A percentile compares a stretch with the other conserved stretches of the same genome.
Conservation (phyloP, 2,888 invertebrate genomes). For the Nycteola revayana region DNA sequence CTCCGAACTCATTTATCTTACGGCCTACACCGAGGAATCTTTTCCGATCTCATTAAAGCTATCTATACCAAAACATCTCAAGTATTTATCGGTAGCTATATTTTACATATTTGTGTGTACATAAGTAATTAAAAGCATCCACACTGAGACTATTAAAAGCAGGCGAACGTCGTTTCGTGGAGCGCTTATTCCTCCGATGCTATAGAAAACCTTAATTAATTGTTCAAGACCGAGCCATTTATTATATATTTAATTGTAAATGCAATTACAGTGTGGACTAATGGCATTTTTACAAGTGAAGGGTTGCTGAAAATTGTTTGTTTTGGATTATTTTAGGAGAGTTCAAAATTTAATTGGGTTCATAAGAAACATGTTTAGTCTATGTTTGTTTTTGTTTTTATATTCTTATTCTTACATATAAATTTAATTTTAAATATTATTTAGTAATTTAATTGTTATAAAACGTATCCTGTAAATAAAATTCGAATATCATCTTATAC, state of each 20-base stretch:
- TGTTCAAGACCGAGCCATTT: constrained; percentile 43
- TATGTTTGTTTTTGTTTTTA: too few species aligned
- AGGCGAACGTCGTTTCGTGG: constrained; percentile 57
- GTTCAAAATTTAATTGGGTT: too few species aligned
- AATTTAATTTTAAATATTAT: too few species aligned
- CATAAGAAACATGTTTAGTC: too few species aligned
- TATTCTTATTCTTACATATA: too few species aligned
- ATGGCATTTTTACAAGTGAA: constrained; percentile 25
- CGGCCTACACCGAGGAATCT: neutral
- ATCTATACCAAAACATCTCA: constrained; percentile 3
- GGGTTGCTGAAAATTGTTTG: constrained; percentile 2
- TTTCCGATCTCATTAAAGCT: too few species aligned
- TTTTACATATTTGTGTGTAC: constrained; percentile 35
- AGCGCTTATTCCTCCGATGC: constrained; percentile 56
- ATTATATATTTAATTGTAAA: constrained; percentile 49
- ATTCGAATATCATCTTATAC: too few species aligned
- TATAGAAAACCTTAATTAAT: constrained; percentile 50
- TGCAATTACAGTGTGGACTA: constrained; percentile 34
- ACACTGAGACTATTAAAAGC: constrained; percentile 63
- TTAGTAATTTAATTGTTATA: too few species aligned
- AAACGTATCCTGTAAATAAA: too few species aligned
- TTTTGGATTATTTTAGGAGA: neutral
- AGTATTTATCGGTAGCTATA: constrained; percentile 1
- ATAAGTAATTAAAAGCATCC: constrained; percentile 66
- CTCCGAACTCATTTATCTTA: too few species aligned